Evolutionary conservation across 2,113 vertebrate genomes (phyloP).

Genomic region (Octodon degus): DNA sequence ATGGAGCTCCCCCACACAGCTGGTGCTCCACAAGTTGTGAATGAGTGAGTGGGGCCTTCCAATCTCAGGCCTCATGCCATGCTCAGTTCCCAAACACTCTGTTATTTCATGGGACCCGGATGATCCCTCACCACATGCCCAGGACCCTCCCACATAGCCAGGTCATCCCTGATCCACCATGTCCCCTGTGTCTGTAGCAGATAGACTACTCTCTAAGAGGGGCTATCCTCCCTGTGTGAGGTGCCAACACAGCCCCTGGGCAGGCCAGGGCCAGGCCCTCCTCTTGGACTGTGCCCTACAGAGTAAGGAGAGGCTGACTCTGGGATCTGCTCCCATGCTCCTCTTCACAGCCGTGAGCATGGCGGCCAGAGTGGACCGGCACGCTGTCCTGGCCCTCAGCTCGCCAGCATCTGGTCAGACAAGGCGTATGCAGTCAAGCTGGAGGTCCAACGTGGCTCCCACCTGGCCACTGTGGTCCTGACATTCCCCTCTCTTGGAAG

Average conservation of each 20-base stretch:
- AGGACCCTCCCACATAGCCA: neutral
- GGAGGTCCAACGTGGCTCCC: fast-evolving
- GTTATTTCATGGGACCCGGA: neutral
- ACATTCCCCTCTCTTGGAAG: neutral
- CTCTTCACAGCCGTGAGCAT: fast-evolving
- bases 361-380: fast-evolving
- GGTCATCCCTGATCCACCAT: too few species aligned
- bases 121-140: fast-evolving
- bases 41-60: neutral
- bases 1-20: too few species aligned
- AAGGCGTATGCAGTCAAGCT: fast-evolving
- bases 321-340: fast-evolving
- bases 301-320: fast-evolving
- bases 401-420: neutral
- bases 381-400: fast-evolving
- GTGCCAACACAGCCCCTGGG: neutral
- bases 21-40: fast-evolving
- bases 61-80: neutral
- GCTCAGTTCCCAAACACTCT: neutral
- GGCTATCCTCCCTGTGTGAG: neutral
- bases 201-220: fast-evolving
- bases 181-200: fast-evolving
- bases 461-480: neutral
- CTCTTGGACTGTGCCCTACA: neutral
- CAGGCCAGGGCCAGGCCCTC: too few species aligned